Evolutionary conservation across 2,113 vertebrate genomes (phyloP), one percentile per base, ranked within the genome.

Genomic region (Coptodon bakossiorum): DNA sequence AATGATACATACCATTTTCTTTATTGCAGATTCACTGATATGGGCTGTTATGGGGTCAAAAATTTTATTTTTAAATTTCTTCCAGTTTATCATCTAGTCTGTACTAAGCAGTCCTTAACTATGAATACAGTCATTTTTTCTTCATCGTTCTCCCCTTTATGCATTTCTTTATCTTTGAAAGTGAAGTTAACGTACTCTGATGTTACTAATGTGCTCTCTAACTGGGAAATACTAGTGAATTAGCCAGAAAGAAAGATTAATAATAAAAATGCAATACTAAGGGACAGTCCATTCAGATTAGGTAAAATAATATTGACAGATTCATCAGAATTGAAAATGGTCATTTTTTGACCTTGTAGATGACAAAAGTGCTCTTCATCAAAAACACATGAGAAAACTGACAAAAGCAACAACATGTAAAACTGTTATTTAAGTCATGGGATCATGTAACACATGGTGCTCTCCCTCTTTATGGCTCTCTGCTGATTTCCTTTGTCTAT

Each of bases 51-150:
- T 27, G 8, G 38, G 38, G n/a, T 73, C 22, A 27, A 16, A 71
- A 16, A 0, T 0, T 4, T 1, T 7, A 3, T 6, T 48, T 73
- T 10, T 7, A 11, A 27, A 45, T 73, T 73, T 73, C 22, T 45
- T 73, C 40, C 68, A 27, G 13, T 48, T 14, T 48, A 6, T 45
- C 14, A 76, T 27, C 68, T 73, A 63, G 31, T 12, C 6, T 63
- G 31, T 63, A 36, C 22, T 73, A 45, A 73, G 22, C 22, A 17
- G 68, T 16, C 22, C 68, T 45, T 10, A 10, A 16, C 40, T 14
- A 17, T 73, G 68, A 50, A 76, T 45, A 29, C 11, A 29, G 40
- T 29, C 6, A 3, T 12, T 48, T 27, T 73, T 76, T 27, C 1
- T 29, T 27, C 9, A 29, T 16, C 3, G 0, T 76, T 27, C 24